Evolutionary conservation across 2,113 vertebrate species (phyloP).

Genomic region (Corythaeola cristata): DNA sequence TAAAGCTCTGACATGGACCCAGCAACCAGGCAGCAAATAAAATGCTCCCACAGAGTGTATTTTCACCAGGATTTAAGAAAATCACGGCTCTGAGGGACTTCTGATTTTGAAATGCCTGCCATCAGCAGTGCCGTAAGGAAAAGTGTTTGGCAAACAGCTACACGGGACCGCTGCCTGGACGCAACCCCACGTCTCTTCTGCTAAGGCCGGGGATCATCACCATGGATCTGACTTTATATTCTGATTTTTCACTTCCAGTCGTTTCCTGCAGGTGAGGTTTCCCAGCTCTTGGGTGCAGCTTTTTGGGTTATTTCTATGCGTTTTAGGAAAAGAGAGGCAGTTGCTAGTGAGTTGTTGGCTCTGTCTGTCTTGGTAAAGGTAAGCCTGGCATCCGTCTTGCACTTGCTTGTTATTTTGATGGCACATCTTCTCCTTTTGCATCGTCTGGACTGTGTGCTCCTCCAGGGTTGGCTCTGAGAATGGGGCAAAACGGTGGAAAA

Average conservation of each 20-base stretch:
- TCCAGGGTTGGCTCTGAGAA: not conserved
- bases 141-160: not conserved
- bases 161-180: not conserved
- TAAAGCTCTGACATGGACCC: not conserved
- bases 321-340: not conserved
- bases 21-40: not conserved
- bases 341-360: not conserved
- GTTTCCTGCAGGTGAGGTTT: not conserved
- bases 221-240: not conserved
- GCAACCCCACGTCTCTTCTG: fast-evolving
- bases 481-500: not conserved
- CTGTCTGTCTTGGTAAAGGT: not conserved
- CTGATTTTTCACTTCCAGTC: not conserved
- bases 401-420: not conserved
- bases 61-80: not conserved
- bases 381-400: not conserved
- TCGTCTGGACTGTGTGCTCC: not conserved
- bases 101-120: not conserved
- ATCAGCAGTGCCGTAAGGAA: not conserved
- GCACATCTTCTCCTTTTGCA: not conserved
- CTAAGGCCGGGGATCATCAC: not conserved
- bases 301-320: not conserved
- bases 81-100: not conserved
- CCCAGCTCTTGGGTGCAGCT: not conserved
- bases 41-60: not conserved